These are phyloP conservation scores for Eledone cirrhosa DNA, from an alignment of 2,888 invertebrate genomes.

Conservation along the genomic window DNA sequence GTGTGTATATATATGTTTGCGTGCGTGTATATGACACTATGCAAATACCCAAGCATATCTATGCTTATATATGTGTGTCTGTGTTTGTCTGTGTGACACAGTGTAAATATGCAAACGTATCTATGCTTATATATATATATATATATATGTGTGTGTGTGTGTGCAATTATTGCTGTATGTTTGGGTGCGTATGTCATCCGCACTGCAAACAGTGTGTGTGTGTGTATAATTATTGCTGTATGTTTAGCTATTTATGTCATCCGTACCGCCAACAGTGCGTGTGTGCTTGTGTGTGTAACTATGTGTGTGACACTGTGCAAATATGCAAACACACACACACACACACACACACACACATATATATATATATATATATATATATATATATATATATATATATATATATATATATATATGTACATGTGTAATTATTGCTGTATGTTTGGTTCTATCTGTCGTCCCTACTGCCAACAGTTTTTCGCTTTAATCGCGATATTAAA, in stretches of 20 bases:
- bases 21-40: neutral
- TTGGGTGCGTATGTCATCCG: neutral
- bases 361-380: neutral
- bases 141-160: neutral
- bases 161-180: neutral
- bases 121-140: neutral
- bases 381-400: conserved; percentile 18
- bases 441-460: too few relatives aligned
- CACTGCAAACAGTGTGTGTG: neutral
- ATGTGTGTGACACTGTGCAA: neutral
- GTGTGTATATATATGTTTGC: conserved; percentile 4
- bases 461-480: too few relatives aligned
- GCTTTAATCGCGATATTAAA: too few relatives aligned
- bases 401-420: conserved; percentile 14
- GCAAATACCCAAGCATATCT: neutral
- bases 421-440: neutral
- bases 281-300: neutral
- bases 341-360: too few relatives aligned
- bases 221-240: neutral
- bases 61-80: neutral
- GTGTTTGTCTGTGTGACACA: too few relatives aligned
- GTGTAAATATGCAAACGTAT: neutral
- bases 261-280: neutral
- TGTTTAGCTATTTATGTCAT: neutral
- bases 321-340: too few relatives aligned